Conservation (phyloP, 92 coral and sea anemone genomes). For the Porites rus region DNA sequence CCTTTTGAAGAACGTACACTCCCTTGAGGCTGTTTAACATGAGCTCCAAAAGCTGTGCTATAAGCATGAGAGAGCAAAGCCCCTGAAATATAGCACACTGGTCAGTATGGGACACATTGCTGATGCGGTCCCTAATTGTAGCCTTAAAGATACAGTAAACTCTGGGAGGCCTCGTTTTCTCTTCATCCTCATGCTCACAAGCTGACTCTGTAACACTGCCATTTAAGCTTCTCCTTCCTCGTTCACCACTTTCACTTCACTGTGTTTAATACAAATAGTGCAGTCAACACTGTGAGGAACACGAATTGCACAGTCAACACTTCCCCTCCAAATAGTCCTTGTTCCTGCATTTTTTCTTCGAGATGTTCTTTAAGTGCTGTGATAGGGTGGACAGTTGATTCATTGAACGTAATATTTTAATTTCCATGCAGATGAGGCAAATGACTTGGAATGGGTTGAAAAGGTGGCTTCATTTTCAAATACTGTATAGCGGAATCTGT, state of each 20-base stretch:
- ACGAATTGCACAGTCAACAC: too few relatives aligned
- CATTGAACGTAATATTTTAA: too few relatives aligned
- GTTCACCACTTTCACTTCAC: neutral
- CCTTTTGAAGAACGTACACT: neutral
- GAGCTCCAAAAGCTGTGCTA: neutral
- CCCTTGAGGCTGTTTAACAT: neutral
- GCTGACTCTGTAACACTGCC: neutral
- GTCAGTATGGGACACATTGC: neutral
- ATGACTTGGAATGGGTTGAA: too few relatives aligned
- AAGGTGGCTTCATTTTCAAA: too few relatives aligned
- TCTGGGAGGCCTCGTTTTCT: neutral
- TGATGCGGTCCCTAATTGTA: neutral
- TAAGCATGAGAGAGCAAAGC: neutral
- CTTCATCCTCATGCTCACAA: neutral
- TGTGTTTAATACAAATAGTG: too few relatives aligned
- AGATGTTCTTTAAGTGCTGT: too few relatives aligned
- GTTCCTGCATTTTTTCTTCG: too few relatives aligned
- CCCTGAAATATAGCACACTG: conserved; percentile 5
- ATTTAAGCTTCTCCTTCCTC: neutral
- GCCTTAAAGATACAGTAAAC: neutral
- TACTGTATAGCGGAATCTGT: too few relatives aligned
- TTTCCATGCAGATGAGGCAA: too few relatives aligned
- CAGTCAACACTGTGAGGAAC: too few relatives aligned
- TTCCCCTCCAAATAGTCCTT: too few relatives aligned
- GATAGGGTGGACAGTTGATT: too few relatives aligned